Conservation (phyloP, 1,140 invertebrate species). For the Drosophila subobscura region DNA sequence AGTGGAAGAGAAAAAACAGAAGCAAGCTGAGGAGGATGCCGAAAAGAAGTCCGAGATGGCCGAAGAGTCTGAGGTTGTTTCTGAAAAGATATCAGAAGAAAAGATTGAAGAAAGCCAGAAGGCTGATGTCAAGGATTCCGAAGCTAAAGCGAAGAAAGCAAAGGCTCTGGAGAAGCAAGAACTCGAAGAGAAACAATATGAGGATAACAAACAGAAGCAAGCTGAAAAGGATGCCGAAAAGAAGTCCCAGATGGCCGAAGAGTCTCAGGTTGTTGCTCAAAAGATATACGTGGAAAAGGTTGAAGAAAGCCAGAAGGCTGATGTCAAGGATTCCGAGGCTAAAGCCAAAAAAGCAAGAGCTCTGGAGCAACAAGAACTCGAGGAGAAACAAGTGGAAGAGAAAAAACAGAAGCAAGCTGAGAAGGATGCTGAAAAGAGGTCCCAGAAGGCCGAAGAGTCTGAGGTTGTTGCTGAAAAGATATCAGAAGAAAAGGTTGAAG, state of each 20-base stretch:
- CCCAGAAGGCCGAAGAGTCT: not conserved
- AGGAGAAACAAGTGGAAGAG: not conserved
- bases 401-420: conserved; percentile 1
- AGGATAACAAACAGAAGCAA: conserved; percentile 12
- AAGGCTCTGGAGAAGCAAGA: conserved; percentile 15
- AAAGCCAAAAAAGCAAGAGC: not conserved
- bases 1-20: conserved; percentile 19
- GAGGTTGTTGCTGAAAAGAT: conserved; percentile 6
- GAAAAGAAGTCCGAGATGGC: not conserved
- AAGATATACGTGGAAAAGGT: conserved; percentile 2
- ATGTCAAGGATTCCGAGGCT: not conserved
- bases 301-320: not conserved
- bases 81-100: conserved; percentile 15
- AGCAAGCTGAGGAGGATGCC: conserved; percentile 6
- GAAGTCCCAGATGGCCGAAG: not conserved
- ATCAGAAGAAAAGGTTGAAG: not conserved
- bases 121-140: not conserved
- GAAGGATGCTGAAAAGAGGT: not conserved
- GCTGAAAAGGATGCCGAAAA: conserved; percentile 3
- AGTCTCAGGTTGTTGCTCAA: conserved; percentile 3
- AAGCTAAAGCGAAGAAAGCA: conserved; percentile 7
- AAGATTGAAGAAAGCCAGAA: not conserved
- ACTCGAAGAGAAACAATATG: conserved; percentile 21
- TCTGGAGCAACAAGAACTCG: not conserved
- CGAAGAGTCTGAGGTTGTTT: conserved; percentile 13